These are phyloP conservation scores for Vireo griseus DNA, from an alignment of 2,797 vertebrate species.

Conservation along the genomic window DNA sequence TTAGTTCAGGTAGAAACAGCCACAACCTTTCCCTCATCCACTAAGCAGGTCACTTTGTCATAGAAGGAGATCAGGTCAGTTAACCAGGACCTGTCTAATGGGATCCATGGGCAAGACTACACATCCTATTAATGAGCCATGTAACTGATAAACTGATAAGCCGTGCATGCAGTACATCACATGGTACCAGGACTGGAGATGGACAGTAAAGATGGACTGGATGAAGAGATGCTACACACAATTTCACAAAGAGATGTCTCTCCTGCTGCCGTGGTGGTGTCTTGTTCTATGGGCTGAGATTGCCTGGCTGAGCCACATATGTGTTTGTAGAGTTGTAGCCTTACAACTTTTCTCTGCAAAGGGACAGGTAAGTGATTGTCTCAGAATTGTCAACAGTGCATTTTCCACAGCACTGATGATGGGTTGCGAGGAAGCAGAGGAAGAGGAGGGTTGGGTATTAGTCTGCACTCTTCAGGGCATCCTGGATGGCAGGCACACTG, in stretches of 20 bases:
- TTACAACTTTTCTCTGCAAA: neutral
- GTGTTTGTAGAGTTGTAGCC: neutral
- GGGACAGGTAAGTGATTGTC: neutral
- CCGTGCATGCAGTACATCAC: accelerated
- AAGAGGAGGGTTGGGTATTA: neutral
- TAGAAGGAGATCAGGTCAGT: neutral
- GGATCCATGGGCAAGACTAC: neutral
- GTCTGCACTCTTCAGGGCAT: neutral
- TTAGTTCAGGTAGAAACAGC: neutral
- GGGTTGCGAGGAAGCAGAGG: neutral
- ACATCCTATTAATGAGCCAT: neutral
- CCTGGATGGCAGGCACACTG: neutral
- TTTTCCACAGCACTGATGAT: neutral
- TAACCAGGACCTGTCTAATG: neutral
- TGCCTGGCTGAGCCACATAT: neutral
- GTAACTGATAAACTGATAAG: neutral
- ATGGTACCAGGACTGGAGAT: neutral
- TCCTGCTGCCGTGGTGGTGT: neutral
- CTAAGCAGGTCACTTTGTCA: neutral
- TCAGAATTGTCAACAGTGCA: neutral
- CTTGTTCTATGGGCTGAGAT: neutral
- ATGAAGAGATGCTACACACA: neutral
- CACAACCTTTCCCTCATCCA: neutral
- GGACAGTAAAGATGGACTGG: neutral
- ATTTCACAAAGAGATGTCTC: neutral